These are phyloP conservation scores for Sebastes steindachneri DNA, from an alignment of 2,797 vertebrate genomes.

Conservation along the genomic window DNA sequence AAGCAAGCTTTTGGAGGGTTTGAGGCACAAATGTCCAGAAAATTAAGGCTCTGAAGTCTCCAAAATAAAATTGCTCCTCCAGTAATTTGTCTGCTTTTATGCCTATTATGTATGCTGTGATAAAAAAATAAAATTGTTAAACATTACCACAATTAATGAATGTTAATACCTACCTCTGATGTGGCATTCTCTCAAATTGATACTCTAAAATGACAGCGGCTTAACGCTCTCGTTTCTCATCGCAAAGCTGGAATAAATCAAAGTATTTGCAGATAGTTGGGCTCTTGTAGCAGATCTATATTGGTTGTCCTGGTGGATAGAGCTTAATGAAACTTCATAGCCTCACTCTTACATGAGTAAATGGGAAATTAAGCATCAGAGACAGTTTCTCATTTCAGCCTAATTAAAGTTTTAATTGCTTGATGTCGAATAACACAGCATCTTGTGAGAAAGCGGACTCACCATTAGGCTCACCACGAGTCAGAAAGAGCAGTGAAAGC, in stretches of 20 bases:
- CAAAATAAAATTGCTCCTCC: not conserved
- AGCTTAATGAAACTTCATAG: constrained; percentile 74
- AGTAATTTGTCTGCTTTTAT: constrained; percentile 2
- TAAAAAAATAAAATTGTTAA: not conserved
- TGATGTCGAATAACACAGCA: constrained; percentile 65
- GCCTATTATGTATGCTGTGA: not conserved
- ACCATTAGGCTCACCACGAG: constrained; percentile 39
- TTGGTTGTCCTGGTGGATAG: constrained; percentile 52
- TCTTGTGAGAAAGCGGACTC: constrained; percentile 65
- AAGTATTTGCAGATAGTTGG: constrained; percentile 34
- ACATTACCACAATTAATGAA: constrained; percentile 5
- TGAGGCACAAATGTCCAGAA: constrained; percentile 30
- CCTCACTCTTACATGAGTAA: constrained; percentile 75
- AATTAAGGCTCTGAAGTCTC: constrained; percentile 1
- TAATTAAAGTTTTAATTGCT: constrained; percentile 85
- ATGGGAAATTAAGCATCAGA: constrained; percentile 80
- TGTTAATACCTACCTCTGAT: constrained; percentile 9
- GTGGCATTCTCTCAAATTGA: not conserved
- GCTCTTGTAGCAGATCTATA: constrained; percentile 54
- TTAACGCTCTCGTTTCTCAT: constrained; percentile 11
- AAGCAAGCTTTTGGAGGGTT: not conserved
- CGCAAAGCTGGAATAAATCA: constrained; percentile 50
- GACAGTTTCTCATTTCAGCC: constrained; percentile 78
- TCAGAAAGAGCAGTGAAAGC: constrained; percentile 43
- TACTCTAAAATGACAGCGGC: constrained; percentile 11